Evolutionary conservation across 2,888 invertebrate genomes (phyloP).

Genomic region (Phyllotreta striolata): DNA sequence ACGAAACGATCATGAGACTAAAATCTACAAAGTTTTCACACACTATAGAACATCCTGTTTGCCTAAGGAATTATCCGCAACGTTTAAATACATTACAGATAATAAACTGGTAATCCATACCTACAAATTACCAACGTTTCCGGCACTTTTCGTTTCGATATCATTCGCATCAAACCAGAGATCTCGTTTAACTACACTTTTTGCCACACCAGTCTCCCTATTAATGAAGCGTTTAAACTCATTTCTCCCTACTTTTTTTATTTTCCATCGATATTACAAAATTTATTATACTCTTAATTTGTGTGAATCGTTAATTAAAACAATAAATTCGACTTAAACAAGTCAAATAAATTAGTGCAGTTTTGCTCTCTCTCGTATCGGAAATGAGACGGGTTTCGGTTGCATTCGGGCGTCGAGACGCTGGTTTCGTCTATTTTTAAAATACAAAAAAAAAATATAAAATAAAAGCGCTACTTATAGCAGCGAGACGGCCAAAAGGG

Average conservation of each 20-base stretch:
- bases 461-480: background rate
- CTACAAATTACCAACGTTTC: slow-evolving; percentile 5
- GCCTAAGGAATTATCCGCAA: slow-evolving; percentile 9
- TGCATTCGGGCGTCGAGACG: background rate
- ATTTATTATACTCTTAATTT: no score
- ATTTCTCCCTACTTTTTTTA: no score
- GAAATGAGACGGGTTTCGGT: no score
- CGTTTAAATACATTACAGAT: slow-evolving; percentile 15
- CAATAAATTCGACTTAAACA: no score
- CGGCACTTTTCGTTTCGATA: slow-evolving; percentile 21
- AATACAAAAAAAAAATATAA: background rate
- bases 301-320: no score
- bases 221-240: no score
- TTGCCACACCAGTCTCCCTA: no score
- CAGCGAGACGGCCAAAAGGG: slow-evolving; percentile 7
- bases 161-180: slow-evolving; percentile 11
- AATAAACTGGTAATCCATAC: slow-evolving; percentile 14
- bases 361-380: no score
- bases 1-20: slow-evolving; percentile 7
- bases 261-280: no score
- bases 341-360: no score
- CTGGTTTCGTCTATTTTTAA: slow-evolving; percentile 1
- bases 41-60: slow-evolving; percentile 23
- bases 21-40: slow-evolving; percentile 20
- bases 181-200: no score